These are phyloP conservation scores for Parus major DNA, from an alignment of 2,113 vertebrate genomes.

Conservation along the genomic window DNA sequence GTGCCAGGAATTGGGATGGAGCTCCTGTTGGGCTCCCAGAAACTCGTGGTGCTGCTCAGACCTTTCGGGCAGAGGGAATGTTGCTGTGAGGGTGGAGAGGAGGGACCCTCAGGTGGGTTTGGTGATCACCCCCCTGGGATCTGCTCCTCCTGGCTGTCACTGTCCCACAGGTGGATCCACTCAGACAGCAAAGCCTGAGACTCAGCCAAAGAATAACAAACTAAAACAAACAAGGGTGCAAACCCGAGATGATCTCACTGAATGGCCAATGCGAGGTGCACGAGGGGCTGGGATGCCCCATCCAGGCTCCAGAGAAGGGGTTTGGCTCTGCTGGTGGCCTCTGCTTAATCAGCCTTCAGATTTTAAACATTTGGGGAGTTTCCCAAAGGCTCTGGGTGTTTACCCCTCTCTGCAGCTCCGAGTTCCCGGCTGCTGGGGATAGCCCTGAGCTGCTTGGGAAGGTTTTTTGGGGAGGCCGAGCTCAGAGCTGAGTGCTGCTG, in stretches of 20 bases:
- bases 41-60: background rate
- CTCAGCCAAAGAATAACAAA: background rate
- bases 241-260: background rate
- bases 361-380: background rate
- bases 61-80: background rate
- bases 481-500: background rate
- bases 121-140: background rate
- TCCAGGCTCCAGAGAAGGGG: background rate
- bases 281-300: background rate
- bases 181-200: background rate
- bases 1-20: background rate
- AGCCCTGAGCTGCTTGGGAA: background rate
- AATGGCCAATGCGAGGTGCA: background rate
- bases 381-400: background rate
- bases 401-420: fast-evolving
- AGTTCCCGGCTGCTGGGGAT: background rate
- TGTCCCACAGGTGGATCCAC: fast-evolving
- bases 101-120: background rate
- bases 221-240: background rate
- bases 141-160: background rate
- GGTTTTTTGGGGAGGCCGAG: background rate
- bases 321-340: background rate
- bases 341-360: background rate
- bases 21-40: background rate
- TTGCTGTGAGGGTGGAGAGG: background rate